Conservation (phyloP, 2,113 vertebrate species). For the Echinops telfairi region DNA sequence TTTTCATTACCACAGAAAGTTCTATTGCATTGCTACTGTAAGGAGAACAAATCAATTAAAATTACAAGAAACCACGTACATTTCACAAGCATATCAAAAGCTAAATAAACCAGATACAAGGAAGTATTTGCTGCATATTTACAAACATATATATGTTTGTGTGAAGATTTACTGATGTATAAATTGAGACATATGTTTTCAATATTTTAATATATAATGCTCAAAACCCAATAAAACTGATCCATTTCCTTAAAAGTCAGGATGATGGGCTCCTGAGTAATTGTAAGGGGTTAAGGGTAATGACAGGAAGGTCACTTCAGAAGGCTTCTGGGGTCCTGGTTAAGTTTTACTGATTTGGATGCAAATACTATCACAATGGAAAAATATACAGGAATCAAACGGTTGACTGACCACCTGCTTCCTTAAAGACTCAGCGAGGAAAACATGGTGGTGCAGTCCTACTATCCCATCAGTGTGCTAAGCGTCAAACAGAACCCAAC, state of each 20-base stretch:
- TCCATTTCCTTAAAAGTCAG: background rate
- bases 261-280: no score
- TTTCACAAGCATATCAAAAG: background rate
- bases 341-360: background rate
- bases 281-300: background rate
- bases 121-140: background rate
- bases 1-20: background rate
- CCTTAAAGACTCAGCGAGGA: background rate
- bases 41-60: background rate
- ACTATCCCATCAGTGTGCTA: background rate
- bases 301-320: background rate
- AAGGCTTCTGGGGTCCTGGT: background rate
- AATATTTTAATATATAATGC: background rate
- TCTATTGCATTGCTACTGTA: background rate
- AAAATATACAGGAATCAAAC: background rate
- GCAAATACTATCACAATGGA: background rate
- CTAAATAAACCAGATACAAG: slow-evolving; percentile 29
- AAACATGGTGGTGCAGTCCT: background rate
- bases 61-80: background rate
- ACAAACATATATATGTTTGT: background rate
- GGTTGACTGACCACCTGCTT: background rate
- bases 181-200: background rate
- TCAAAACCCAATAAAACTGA: slow-evolving; percentile 7
- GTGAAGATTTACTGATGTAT: no score
- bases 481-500: background rate